Percentiles rank a stretch among this genome's conserved stretches.
These are phyloP conservation scores for Bombus pyrosoma DNA, from an alignment of 1,140 invertebrate genomes.

Conservation along the genomic window DNA sequence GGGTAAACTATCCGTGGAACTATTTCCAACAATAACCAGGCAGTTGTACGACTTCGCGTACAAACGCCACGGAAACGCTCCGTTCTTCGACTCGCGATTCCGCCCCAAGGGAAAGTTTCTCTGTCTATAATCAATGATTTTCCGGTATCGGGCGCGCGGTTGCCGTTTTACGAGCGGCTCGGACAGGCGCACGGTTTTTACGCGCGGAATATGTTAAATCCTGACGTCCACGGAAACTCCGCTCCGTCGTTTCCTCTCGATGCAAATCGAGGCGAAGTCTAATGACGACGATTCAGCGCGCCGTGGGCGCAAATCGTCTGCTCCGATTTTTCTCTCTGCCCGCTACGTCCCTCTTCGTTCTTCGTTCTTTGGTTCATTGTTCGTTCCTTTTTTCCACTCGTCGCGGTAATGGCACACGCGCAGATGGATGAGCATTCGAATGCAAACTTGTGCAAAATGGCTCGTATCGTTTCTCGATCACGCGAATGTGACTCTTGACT, in stretches of 20 bases:
- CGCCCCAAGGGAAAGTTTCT: constrained; percentile 29
- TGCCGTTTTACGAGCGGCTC: constrained; percentile 61
- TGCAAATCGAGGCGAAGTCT: constrained; percentile 69
- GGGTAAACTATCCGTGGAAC: constrained; percentile 50
- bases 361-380: background rate
- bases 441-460: constrained; percentile 56
- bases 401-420: constrained; percentile 48
- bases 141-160: constrained; percentile 45
- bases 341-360: background rate
- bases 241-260: constrained; percentile 64
- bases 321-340: constrained; percentile 60
- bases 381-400: background rate
- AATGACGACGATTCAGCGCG: constrained; percentile 70
- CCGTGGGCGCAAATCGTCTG: constrained; percentile 68
- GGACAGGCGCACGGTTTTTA: constrained; percentile 49
- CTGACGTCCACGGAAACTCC: constrained; percentile 59
- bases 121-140: constrained; percentile 50
- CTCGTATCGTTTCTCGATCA: constrained; percentile 65
- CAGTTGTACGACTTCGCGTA: background rate
- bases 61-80: constrained; percentile 13
- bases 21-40: constrained; percentile 43
- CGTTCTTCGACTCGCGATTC: constrained; percentile 13
- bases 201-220: constrained; percentile 72
- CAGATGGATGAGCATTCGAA: constrained; percentile 59
- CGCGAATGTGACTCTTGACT: background rate